Conservation (phyloP, 1,140 invertebrate genomes). For the Cydia fagiglandana region DNA sequence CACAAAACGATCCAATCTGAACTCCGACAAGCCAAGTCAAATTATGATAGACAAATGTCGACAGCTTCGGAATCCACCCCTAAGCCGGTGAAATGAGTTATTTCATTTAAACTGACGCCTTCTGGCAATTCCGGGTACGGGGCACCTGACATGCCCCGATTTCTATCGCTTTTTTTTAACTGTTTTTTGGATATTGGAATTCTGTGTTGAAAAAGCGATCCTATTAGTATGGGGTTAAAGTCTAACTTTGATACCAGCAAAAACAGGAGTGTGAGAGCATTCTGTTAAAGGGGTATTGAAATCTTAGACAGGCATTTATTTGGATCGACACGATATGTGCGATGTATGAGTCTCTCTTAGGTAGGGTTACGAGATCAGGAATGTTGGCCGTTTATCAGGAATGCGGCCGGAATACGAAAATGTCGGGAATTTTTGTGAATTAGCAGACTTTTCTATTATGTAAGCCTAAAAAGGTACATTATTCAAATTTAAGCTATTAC, state of each 20-base stretch:
- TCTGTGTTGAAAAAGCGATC: background rate
- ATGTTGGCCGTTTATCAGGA: too few relatives aligned
- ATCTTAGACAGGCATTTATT: background rate
- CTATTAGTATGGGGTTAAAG: background rate
- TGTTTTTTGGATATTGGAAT: background rate
- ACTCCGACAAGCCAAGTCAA: background rate
- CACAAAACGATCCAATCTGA: background rate
- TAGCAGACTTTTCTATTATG: too few relatives aligned
- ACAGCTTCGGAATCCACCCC: background rate
- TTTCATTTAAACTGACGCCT: conserved; percentile 11
- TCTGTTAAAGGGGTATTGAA: background rate
- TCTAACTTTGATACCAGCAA: background rate
- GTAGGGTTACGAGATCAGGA: too few relatives aligned
- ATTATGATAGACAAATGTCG: conserved; percentile 8
- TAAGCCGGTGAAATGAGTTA: background rate
- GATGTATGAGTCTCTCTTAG: background rate
- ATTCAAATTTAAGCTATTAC: too few relatives aligned
- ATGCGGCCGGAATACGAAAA: too few relatives aligned
- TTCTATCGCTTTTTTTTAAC: background rate
- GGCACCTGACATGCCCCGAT: background rate
- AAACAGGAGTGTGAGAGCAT: background rate
- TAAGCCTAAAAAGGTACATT: too few relatives aligned
- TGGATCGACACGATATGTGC: background rate
- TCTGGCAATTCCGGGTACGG: conserved; percentile 10
- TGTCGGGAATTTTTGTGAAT: too few relatives aligned